Percentiles rank a stretch among this genome's conserved stretches.
These are phyloP conservation scores for Aradus depressus DNA, from an alignment of 2,888 invertebrate genomes.

Conservation along the genomic window DNA sequence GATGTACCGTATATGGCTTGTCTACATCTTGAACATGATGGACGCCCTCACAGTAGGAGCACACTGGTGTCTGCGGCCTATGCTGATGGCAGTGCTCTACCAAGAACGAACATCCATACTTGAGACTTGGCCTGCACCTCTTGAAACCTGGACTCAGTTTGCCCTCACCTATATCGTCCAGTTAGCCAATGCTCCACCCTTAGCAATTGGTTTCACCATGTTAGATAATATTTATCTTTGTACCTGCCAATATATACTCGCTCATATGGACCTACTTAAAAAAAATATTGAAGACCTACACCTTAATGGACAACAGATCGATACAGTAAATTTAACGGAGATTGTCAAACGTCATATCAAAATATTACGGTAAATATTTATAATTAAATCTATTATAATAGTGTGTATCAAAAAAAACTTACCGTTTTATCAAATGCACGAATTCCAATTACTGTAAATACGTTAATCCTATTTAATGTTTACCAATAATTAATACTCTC, in stretches of 20 bases:
- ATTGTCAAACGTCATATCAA: too few species aligned
- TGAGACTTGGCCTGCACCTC: constrained; percentile 17
- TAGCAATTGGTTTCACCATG: constrained; percentile 21
- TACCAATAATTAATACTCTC: too few species aligned
- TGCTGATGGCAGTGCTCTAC: constrained; percentile 1
- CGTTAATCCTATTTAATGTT: too few species aligned
- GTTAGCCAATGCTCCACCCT: constrained; percentile 6
- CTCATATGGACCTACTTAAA: constrained; percentile 17
- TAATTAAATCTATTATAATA: too few species aligned
- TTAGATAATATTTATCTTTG: constrained; percentile 22
- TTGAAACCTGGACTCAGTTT: constrained; percentile 19
- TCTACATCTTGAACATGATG: too few species aligned
- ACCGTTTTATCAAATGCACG: too few species aligned
- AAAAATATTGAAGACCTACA: constrained; percentile 18
- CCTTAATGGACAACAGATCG: background rate
- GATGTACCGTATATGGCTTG: too few species aligned
- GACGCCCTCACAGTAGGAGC: too few species aligned
- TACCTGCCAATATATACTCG: constrained; percentile 16
- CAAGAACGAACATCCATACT: constrained; percentile 18
- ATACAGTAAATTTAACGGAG: too few species aligned
- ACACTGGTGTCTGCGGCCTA: constrained; percentile 6
- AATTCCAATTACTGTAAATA: too few species aligned
- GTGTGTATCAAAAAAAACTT: too few species aligned
- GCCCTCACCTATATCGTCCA: constrained; percentile 18
- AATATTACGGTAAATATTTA: too few species aligned